Percentiles rank a stretch among this genome's conserved stretches.
phyloP scores from a whole-genome alignment of 2,113 vertebrate species.

The Sula dactylatra region DNA sequence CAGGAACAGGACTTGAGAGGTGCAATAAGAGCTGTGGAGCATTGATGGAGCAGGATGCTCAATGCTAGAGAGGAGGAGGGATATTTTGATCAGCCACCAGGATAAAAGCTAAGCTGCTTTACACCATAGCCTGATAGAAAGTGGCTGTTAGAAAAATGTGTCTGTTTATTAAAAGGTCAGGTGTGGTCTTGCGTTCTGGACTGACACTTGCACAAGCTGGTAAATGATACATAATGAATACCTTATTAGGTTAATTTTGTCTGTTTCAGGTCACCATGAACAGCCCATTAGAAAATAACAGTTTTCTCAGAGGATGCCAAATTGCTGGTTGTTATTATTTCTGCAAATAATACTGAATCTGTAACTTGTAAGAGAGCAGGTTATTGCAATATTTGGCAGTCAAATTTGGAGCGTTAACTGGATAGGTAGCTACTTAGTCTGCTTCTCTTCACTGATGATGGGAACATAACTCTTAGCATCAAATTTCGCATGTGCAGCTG shows the following conservation, averaged over 20 bases:
- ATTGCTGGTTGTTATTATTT: background rate
- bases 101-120: background rate
- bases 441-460: background rate
- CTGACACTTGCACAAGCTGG: background rate
- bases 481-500: background rate
- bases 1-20: background rate
- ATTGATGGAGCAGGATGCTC: background rate
- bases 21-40: background rate
- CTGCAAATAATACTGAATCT: background rate
- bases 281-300: background rate
- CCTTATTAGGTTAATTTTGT: background rate
- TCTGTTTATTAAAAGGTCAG: conserved; percentile 3
- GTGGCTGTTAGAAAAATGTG: background rate
- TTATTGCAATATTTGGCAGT: background rate
- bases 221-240: background rate
- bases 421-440: background rate
- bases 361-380: background rate
- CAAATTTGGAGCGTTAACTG: background rate
- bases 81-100: background rate
- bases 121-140: background rate
- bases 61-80: background rate
- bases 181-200: background rate
- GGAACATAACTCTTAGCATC: background rate
- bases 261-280: background rate
- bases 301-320: background rate